Base-by-base conservation (phyloP, 2,888 invertebrate species). In the Proisotoma minuta region DNA sequence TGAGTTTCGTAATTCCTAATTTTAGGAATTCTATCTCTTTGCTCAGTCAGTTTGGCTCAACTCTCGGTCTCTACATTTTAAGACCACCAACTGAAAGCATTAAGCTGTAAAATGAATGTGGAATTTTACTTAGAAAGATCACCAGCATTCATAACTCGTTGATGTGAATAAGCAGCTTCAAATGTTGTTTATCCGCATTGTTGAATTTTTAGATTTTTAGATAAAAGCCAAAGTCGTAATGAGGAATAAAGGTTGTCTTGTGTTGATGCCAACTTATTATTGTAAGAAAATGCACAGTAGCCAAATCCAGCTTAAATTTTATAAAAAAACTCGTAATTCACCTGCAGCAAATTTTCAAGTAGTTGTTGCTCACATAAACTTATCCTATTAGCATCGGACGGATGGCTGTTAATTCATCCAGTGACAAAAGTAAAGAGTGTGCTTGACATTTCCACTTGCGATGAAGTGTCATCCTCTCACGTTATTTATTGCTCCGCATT, bases 21-120 rank as follows among this genome's bases (percentile, higher is more conserved):
- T 48, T 61, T 54, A 56, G 65, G 61, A 65, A 65, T 34, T 49
- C 43, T n/a, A n/a, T n/a, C n/a, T n/a, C n/a, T n/a, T n/a, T n/a
- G n/a, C n/a, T n/a, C n/a, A n/a, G n/a, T n/a, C n/a, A n/a, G n/a
- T n/a, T n/a, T n/a, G n/a, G n/a, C n/a, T n/a, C n/a, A n/a, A n/a
- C n/a, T n/a, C n/a, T n/a, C n/a, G n/a, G n/a, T n/a, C n/a, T n/a
- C n/a, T n/a, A n/a, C n/a, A n/a, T n/a, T n/a, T n/a, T n/a, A n/a
- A n/a, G n/a, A n/a, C n/a, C n/a, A n/a, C n/a, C n/a, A n/a, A n/a
- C n/a, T n/a, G n/a, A n/a, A n/a, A n/a, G n/a, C n/a, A n/a, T n/a
- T n/a, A n/a, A n/a, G n/a, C n/a, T n/a, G n/a, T n/a, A n/a, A n/a
- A n/a, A n/a, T n/a, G n/a, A n/a, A n/a, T n/a, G n/a, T n/a, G n/a